Percentiles rank a stretch among this genome's conserved stretches.
Evolutionary conservation across 2,888 invertebrate species (phyloP).

Genomic region (Trisateles emortualis): DNA sequence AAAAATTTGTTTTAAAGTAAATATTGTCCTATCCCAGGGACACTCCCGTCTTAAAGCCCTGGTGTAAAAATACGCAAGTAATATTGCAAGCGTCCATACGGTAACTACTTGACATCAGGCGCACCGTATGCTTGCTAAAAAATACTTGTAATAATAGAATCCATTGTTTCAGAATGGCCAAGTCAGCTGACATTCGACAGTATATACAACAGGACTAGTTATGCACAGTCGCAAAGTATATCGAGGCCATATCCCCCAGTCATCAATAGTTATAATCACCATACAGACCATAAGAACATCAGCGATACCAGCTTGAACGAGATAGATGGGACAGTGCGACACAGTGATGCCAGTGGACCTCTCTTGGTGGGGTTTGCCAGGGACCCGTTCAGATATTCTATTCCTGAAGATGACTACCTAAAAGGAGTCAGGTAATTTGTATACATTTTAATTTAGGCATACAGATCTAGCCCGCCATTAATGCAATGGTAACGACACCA

Average conservation of each 20-base stretch:
- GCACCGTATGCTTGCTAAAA: no score
- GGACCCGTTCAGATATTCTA: conserved; percentile 76
- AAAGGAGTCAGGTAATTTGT: conserved; percentile 73
- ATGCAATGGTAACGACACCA: no score
- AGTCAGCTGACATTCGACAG: conserved; percentile 67
- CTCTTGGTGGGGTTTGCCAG: conserved; percentile 75
- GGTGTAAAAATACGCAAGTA: no score
- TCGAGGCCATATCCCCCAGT: conserved; percentile 59
- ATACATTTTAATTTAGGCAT: background rate
- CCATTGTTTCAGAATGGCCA: conserved; percentile 68
- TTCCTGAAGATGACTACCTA: conserved; percentile 72
- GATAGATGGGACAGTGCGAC: conserved; percentile 48
- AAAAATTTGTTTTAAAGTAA: no score
- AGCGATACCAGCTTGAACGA: conserved; percentile 60
- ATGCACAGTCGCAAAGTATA: conserved; percentile 65
- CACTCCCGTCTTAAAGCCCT: no score
- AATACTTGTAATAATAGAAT: background rate
- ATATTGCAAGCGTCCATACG: no score
- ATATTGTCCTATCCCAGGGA: no score
- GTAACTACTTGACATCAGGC: no score
- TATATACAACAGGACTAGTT: conserved; percentile 74
- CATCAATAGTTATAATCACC: conserved; percentile 40
- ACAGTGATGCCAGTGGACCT: conserved; percentile 47
- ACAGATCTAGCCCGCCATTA: no score
- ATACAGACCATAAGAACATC: conserved; percentile 45